Percentiles rank a stretch among this genome's conserved stretches.
Conservation (phyloP, 2,797 vertebrate genomes). For the Columba guinea region DNA sequence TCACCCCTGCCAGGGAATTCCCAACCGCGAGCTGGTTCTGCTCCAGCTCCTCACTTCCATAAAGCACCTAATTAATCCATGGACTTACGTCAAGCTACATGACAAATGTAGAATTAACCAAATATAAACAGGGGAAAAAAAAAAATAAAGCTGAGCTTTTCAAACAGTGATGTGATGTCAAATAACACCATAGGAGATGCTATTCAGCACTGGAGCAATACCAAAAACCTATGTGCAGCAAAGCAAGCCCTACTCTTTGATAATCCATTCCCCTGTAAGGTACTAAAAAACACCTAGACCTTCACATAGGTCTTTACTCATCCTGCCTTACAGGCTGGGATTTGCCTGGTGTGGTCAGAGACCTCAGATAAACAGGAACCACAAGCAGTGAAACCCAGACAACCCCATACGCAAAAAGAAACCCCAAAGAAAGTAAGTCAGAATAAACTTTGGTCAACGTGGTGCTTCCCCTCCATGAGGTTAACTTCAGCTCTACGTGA, state of each 20-base stretch:
- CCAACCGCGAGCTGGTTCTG: not conserved
- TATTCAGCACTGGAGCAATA: not conserved
- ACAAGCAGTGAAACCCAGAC: not conserved
- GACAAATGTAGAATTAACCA: not conserved
- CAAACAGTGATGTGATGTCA: not conserved
- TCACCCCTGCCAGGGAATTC: not conserved
- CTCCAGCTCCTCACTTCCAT: not conserved
- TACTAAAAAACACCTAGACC: accelerated
- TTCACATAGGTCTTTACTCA: not conserved
- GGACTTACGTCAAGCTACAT: not conserved
- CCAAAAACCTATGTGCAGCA: not conserved
- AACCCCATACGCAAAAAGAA: not conserved
- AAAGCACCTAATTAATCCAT: not conserved
- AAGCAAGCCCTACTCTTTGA: not conserved
- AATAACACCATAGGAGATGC: not conserved
- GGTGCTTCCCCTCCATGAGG: not conserved
- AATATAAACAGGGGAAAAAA: not conserved
- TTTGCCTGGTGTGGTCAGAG: not conserved
- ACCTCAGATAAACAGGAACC: not conserved
- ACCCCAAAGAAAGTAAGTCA: not conserved
- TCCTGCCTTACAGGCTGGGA: not conserved
- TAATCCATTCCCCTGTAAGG: not conserved
- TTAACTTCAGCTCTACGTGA: not conserved
- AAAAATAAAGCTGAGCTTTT: not conserved
- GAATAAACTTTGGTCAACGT: not conserved